Percentiles rank a stretch among this genome's conserved stretches.
Conservation (phyloP, 2,888 invertebrate species). For the Tipula helvola region DNA sequence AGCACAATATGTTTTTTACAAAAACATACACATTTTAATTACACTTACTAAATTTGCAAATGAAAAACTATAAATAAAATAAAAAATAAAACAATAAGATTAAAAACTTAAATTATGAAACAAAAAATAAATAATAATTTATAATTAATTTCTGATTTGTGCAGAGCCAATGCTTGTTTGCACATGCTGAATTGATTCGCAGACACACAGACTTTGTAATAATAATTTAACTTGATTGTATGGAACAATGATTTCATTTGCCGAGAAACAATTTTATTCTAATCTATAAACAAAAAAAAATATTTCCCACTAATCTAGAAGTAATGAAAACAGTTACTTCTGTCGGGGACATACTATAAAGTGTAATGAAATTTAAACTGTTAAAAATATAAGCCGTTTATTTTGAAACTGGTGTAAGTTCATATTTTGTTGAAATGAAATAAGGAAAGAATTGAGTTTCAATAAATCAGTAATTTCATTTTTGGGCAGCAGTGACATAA, state of each 20-base stretch:
- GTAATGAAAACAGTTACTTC: background rate
- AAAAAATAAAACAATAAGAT: background rate
- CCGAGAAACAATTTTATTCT: background rate
- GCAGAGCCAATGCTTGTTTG: background rate
- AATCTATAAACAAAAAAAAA: background rate
- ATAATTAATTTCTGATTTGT: background rate
- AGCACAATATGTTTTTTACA: background rate
- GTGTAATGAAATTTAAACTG: background rate
- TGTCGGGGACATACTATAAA: background rate
- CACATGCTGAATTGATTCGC: background rate
- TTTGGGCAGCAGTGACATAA: no score
- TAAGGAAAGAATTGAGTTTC: no score
- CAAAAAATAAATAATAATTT: background rate
- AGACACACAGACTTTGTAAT: background rate
- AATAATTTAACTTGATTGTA: background rate
- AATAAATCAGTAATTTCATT: no score
- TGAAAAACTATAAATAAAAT: background rate
- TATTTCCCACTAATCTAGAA: background rate
- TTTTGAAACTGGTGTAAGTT: no score
- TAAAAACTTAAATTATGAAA: background rate
- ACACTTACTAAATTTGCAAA: background rate
- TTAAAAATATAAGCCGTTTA: no score
- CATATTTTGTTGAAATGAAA: no score
- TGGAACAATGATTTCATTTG: background rate
- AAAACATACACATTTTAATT: background rate